Base-by-base conservation (phyloP, 2,888 invertebrate species). In the Xestia c-nigrum region DNA sequence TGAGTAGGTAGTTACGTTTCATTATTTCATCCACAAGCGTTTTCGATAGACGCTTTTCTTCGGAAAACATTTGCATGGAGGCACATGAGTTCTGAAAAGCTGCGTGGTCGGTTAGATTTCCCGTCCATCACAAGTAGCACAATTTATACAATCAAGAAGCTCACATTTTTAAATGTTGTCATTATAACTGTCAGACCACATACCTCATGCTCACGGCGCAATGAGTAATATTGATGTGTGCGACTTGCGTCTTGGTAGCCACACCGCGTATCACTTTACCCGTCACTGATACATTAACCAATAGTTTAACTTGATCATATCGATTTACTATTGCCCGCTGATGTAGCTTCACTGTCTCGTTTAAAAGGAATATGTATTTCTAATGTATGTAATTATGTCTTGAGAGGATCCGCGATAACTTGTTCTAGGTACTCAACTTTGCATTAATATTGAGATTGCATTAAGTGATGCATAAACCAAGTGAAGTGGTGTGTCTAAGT, bases 211-310 rank as follows among this genome's bases (percentile, higher is more conserved):
- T 80, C 89, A 89, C 73, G 64, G 72, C 74, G 78, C 78, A 79
- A 74, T 84, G 76, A 64, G 70, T 78, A 72, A 66, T 85, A 80
- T 63, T 80, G 85, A 89, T 91, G 92, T 91, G 93, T 93, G 93
- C 90, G 93, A 90, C 91, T 89, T 89, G 91, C 94, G 93, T 93
- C 91, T 89, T 89, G 91, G 95, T 93, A 93, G 94, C 94, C 93
- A 89, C 94, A 92, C 87, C 81, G 81, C 79, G 91, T 92, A 91
- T 96, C 94, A 88, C 71, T 90, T 96, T 95, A 95, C 95, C 84
- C 89, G 95, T 92, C 93, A 94, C 92, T 92, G 95, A 95, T 95
- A 95, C 93, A 94, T 95, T 95, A 93, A 95, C 96, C 96, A 95
- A 96, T 95, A 96, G 95, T 94, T 96, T 95, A 95, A 94, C 94